Base-by-base conservation (phyloP, 2,888 invertebrate species). In the Drosophila paramelanica region DNA sequence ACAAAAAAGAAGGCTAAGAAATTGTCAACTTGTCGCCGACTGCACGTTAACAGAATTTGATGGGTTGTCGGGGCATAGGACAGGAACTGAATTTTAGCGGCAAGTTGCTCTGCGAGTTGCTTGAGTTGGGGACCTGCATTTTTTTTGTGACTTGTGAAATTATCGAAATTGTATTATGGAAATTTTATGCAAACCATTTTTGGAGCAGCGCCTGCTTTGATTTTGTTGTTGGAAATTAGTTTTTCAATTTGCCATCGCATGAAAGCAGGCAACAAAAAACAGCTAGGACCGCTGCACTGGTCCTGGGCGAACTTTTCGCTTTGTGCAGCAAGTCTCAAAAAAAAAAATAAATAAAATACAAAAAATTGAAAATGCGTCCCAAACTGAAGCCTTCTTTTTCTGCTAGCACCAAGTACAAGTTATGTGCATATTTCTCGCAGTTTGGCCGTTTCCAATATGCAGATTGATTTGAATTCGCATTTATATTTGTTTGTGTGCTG, bases 121-220 rank as follows among this genome's bases (percentile, higher is more conserved):
- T n/a, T n/a, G n/a, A n/a, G n/a, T 46, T 46, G 38, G 36, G 23
- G 25, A 46, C 49, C 33, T 74, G 75, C 71, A 74, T 59, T 67
- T 78, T 78, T 51, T 50, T 46, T 65, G 42, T 17, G 68, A 77
- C 76, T 78, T 72, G 53, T 52, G 61, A 84, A 88, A 86, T 84
- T 88, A 84, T 84, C 86, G 88, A 88, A 88, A 86, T 88, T 82
- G 68, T 78, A 76, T 88, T 84, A 84, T 84, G 87, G 81, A 86
- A 88, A 88, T 88, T 86, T 80, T 70, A 82, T 88, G 83, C 87
- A 88, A 84, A 71, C 61, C 70, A 62, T 65, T 73, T 79, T 80
- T 64, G 67, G 60, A 53, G 58, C 65, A 65, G 58, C 56, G 76
- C 50, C 59, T 73, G 73, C 77, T 59, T 74, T 81, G 77, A 79